A percentile compares a stretch with the other conserved stretches of the same genome.
Evolutionary conservation across 1,140 invertebrate species (phyloP).

Genomic region (Eueides isabella): DNA sequence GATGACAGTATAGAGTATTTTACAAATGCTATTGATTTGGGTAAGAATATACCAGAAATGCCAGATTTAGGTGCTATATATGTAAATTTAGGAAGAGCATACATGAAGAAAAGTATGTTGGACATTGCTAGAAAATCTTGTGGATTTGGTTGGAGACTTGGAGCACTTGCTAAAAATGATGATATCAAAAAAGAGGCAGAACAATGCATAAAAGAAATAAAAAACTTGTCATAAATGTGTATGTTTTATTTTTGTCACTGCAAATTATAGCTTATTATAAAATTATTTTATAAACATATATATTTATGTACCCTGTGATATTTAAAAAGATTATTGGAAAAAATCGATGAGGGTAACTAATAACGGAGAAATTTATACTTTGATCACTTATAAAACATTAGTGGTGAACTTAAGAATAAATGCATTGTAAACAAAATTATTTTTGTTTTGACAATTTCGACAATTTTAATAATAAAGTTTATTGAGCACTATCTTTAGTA

Average conservation of each 20-base stretch:
- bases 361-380: not conserved
- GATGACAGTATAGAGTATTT: slow-evolving; percentile 88
- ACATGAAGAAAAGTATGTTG: slow-evolving; percentile 87
- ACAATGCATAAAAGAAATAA: slow-evolving; percentile 86
- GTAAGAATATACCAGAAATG: slow-evolving; percentile 84
- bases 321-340: slow-evolving; percentile 1
- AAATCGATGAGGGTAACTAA: not conserved
- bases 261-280: slow-evolving; percentile 19
- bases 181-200: slow-evolving; percentile 86
- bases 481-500: slow-evolving; percentile 89
- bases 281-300: slow-evolving; percentile 18
- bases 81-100: slow-evolving; percentile 92
- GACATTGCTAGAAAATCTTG: slow-evolving; percentile 88
- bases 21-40: slow-evolving; percentile 87
- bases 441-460: not conserved
- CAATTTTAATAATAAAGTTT: slow-evolving; percentile 38
- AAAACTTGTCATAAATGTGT: slow-evolving; percentile 55
- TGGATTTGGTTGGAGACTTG: slow-evolving; percentile 86
- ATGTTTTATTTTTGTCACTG: slow-evolving; percentile 38
- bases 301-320: slow-evolving; percentile 23
- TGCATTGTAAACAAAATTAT: slow-evolving; percentile 6
- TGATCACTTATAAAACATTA: not conserved
- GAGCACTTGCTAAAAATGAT: slow-evolving; percentile 84
- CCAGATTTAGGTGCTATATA: slow-evolving; percentile 88
- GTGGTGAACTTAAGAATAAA: slow-evolving; percentile 2